phyloP scores from a whole-genome alignment of 2,797 vertebrate species.

The Cercopithecus hamlyni region DNA sequence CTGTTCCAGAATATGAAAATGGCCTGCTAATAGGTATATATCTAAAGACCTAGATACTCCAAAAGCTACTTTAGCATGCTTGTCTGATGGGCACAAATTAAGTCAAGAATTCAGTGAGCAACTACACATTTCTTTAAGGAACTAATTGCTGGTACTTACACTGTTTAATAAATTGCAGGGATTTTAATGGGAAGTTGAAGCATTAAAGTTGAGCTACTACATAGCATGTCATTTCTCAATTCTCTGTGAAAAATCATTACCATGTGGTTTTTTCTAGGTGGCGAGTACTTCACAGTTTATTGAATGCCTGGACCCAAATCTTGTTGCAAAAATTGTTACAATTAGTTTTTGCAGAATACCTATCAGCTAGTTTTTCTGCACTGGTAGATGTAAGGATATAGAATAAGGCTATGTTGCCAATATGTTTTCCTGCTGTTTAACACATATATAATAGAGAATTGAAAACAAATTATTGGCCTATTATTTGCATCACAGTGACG shows the following conservation, averaged over 20 bases:
- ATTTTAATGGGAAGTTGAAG: slow-evolving; percentile 36
- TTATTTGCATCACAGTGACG: slow-evolving; percentile 24
- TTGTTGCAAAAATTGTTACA: slow-evolving; percentile 30
- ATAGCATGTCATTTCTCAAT: background rate
- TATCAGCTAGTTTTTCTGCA: background rate
- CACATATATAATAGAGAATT: background rate
- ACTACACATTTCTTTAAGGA: background rate
- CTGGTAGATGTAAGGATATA: background rate
- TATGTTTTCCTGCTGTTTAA: slow-evolving; percentile 6
- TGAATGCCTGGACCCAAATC: background rate
- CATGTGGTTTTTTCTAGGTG: slow-evolving; percentile 5
- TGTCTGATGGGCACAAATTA: background rate
- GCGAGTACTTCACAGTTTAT: background rate
- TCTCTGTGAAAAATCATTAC: slow-evolving; percentile 1
- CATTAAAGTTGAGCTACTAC: background rate
- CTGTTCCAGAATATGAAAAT: background rate
- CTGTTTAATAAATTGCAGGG: background rate
- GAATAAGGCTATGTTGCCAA: background rate
- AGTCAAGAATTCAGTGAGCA: slow-evolving; percentile 15
- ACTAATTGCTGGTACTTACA: slow-evolving; percentile 19
- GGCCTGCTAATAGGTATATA: background rate
- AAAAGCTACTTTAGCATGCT: background rate
- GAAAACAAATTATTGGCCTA: background rate
- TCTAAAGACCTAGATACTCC: background rate
- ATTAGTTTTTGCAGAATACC: background rate